Evolutionary conservation across 2,113 vertebrate species (phyloP).

Genomic region (Spilogale gracilis): DNA sequence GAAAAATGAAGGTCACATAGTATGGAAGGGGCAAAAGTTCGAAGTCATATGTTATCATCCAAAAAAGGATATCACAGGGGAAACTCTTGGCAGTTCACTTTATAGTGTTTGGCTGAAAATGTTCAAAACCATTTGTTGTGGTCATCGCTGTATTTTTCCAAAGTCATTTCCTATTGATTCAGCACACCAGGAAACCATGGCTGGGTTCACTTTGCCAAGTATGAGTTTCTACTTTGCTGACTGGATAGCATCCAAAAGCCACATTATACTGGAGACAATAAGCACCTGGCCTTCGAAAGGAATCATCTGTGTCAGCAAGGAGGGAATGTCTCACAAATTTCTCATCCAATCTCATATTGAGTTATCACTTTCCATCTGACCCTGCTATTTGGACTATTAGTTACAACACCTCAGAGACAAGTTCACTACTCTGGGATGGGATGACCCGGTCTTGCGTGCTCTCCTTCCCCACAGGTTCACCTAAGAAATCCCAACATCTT

Average conservation of each 20-base stretch:
- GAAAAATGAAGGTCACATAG: background rate
- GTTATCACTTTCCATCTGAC: background rate
- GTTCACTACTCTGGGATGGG: background rate
- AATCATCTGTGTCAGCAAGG: slow-evolving; percentile 1
- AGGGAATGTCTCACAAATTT: background rate
- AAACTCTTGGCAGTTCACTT: background rate
- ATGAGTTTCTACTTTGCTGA: slow-evolving; percentile 49
- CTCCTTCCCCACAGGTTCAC: background rate
- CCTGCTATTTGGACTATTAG: background rate
- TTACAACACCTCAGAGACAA: background rate
- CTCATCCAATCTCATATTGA: background rate
- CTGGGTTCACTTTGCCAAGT: slow-evolving; percentile 11
- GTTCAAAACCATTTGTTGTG: slow-evolving; percentile 63
- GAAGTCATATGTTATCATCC: background rate
- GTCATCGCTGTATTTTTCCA: slow-evolving; percentile 61
- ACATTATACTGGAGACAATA: slow-evolving; percentile 47
- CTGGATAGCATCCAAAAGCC: slow-evolving; percentile 60
- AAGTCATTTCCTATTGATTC: slow-evolving; percentile 68
- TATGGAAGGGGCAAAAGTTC: background rate
- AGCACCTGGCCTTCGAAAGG: slow-evolving; percentile 57
- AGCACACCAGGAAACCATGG: slow-evolving; percentile 41
- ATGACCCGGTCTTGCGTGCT: background rate
- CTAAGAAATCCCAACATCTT: background rate
- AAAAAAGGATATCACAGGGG: background rate
- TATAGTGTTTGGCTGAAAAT: background rate